A percentile compares a stretch with the other conserved stretches of the same genome.
These are phyloP conservation scores for Capitella teleta DNA, from an alignment of 1,140 invertebrate genomes.

Conservation along the genomic window DNA sequence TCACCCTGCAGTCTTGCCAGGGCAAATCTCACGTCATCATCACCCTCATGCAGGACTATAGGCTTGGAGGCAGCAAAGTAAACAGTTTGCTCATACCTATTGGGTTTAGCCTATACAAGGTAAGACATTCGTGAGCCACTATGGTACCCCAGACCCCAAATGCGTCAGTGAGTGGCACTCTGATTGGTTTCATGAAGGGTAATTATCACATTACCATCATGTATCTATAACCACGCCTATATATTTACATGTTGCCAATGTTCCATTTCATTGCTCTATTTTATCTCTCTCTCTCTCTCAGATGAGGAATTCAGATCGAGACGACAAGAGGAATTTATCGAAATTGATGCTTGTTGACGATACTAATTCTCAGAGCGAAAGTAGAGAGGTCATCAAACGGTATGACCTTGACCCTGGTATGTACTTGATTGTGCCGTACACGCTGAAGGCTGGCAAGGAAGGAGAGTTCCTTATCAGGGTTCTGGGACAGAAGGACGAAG, in stretches of 20 bases:
- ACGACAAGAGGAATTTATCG: conserved; percentile 21
- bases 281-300: too few relatives aligned
- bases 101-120: conserved; percentile 32
- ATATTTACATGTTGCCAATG: too few relatives aligned
- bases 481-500: conserved; percentile 15
- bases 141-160: too few relatives aligned
- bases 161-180: too few relatives aligned
- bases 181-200: too few relatives aligned
- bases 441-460: conserved; percentile 16
- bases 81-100: conserved; percentile 27
- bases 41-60: conserved; percentile 31
- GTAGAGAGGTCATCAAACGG: conserved; percentile 21
- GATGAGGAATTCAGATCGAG: conserved; percentile 13
- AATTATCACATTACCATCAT: too few relatives aligned
- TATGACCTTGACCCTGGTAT: conserved; percentile 25
- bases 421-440: conserved; percentile 27
- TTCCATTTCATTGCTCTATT: too few relatives aligned
- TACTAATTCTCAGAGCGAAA: conserved; percentile 17
- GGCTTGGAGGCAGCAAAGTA: conserved; percentile 22
- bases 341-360: conserved; percentile 20
- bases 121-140: too few relatives aligned
- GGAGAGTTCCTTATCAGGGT: conserved; percentile 24
- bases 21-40: conserved; percentile 29
- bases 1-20: conserved; percentile 18
- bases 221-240: too few relatives aligned